phyloP scores from a whole-genome alignment of 2,888 invertebrate genomes.

The Lasioglossum marginatum region DNA sequence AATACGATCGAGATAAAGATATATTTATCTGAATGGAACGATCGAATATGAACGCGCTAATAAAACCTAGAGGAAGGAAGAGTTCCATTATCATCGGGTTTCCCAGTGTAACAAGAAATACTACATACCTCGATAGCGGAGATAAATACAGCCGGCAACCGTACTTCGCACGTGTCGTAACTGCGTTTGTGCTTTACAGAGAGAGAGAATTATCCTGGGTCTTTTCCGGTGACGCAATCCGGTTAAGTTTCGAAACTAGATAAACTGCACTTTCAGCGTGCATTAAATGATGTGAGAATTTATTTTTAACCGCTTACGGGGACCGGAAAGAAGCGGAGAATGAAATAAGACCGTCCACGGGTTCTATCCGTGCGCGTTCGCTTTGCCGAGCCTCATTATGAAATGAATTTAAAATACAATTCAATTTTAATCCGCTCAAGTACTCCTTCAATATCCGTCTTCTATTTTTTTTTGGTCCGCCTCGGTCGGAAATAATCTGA shows the following conservation, averaged over 20 bases:
- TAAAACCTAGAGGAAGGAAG: background rate
- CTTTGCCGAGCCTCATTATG: constrained; percentile 25
- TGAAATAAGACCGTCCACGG: constrained; percentile 16
- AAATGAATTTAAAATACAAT: constrained; percentile 40
- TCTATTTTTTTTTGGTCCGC: background rate
- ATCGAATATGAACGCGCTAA: constrained; percentile 1
- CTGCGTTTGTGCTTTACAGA: constrained; percentile 27
- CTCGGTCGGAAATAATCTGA: constrained; percentile 29
- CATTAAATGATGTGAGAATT: constrained; percentile 47
- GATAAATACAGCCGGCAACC: constrained; percentile 69
- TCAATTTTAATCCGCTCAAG: constrained; percentile 43
- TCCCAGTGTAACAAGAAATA: constrained; percentile 16
- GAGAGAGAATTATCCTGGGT: constrained; percentile 36
- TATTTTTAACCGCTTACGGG: constrained; percentile 49
- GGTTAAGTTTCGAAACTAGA: constrained; percentile 51
- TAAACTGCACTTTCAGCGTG: constrained; percentile 41
- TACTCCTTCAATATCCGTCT: constrained; percentile 34
- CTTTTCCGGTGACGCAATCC: constrained; percentile 54
- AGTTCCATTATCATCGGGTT: background rate
- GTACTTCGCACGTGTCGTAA: constrained; percentile 61
- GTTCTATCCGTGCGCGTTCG: constrained; percentile 9
- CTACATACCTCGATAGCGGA: constrained; percentile 26
- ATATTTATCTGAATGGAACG: no score
- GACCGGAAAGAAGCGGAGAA: background rate
- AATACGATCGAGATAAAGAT: no score